Base-by-base conservation (phyloP, 2,113 vertebrate species). In the Limnothrissa miodon region DNA sequence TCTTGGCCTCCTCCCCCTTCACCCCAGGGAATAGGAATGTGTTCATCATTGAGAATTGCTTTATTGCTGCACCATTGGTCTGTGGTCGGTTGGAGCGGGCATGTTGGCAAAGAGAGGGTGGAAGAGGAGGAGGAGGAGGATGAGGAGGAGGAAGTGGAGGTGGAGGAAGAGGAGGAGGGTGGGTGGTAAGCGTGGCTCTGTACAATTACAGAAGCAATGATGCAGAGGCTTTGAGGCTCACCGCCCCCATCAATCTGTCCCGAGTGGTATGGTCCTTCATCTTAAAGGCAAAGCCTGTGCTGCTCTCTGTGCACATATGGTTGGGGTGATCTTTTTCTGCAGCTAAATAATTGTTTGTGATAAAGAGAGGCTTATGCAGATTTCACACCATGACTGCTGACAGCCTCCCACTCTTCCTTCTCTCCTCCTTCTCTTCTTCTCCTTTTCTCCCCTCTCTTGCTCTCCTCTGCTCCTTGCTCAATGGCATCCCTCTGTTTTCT, bases 21-120 rank as follows among this genome's bases (percentile, higher is more conserved):
- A 78, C 87, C 87, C 80, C 19, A 21, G 87, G 88, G 88, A 88
- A 87, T 83, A 83, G 87, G 91, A 88, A 90, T 90, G 91, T 91
- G 90, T 90, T 93, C 91, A 92, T 90, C 90, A 91, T 90, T 87
- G 86, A 66, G 81, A 92, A 93, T 89, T 91, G 91, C 87, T 91
- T 93, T 92, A 93, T 87, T 93, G 91, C 90, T 92, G 91, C 91
- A 92, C 88, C 91, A 93, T 90, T 92, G 90, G 92, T 88, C 88
- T n/a, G 84, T 86, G 82, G 88, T 87, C 90, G 13, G 45, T 80
- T 87, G 90, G 87, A 84, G 86, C 82, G 83, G 89, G 87, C 85
- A 90, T 83, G 83, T 56, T 17, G 42, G 70, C 19, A 78, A 87
- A 86, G 85, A 87, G 0, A 84, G 74, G n/a, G 81, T 42, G 83